Evolutionary conservation across 1,140 invertebrate species (phyloP).

Genomic region (Rhagoletis zephyria): DNA sequence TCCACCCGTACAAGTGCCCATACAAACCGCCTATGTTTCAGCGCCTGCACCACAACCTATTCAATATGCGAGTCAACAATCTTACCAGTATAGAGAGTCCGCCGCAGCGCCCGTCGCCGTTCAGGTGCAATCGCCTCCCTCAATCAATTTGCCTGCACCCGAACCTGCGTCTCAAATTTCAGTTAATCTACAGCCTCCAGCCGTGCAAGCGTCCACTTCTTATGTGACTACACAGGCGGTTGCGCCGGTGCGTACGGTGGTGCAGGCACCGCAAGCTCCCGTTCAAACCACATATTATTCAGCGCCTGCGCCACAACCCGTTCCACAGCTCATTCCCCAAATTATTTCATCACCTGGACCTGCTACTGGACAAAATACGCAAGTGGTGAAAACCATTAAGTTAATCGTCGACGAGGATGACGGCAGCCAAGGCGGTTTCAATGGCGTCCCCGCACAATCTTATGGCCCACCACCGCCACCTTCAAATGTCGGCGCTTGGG

Average conservation of each 20-base stretch:
- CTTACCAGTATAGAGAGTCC: neutral
- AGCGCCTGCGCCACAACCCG: constrained; percentile 54
- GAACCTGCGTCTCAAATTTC: neutral
- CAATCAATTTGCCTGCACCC: neutral
- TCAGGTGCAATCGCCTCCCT: neutral
- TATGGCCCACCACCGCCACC: constrained; percentile 63
- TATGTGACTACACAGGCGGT: no score
- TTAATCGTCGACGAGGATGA: constrained; percentile 64
- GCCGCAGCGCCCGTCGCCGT: constrained; percentile 50
- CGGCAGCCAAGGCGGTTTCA: constrained; percentile 2
- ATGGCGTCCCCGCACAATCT: constrained; percentile 59
- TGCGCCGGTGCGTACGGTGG: constrained; percentile 22
- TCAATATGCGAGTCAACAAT: neutral
- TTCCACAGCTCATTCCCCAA: constrained; percentile 32
- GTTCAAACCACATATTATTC: constrained; percentile 2
- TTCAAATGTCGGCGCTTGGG: constrained; percentile 51
- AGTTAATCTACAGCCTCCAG: no score
- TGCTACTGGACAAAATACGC: constrained; percentile 56
- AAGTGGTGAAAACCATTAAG: constrained; percentile 68
- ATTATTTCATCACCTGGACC: constrained; percentile 50
- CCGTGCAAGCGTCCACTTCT: no score
- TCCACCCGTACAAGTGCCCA: constrained; percentile 22
- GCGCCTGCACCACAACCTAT: constrained; percentile 21
- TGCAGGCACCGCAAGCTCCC: constrained; percentile 49
- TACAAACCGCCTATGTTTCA: neutral